Conservation (phyloP, 2,888 invertebrate species). For the Drosophila maculinotata region DNA sequence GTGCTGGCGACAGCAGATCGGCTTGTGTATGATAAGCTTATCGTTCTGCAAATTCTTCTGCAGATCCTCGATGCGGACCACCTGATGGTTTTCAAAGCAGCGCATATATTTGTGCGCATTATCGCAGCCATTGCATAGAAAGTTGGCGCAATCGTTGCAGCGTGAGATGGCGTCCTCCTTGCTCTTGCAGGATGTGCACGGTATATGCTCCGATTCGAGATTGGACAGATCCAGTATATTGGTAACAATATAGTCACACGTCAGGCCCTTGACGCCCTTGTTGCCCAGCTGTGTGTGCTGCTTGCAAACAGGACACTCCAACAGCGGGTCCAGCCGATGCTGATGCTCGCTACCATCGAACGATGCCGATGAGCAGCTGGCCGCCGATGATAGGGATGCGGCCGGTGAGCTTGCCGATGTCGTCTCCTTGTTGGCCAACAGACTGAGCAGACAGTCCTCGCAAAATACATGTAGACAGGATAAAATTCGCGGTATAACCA, state of each 20-base stretch:
- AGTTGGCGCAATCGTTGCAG: constrained; percentile 97
- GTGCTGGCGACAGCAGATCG: constrained; percentile 93
- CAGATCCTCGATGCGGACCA: constrained; percentile 94
- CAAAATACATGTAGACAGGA: constrained; percentile 98
- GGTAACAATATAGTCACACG: constrained; percentile 94
- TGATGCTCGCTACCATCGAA: constrained; percentile 71
- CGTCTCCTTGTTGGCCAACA: constrained; percentile 88
- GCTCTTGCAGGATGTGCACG: constrained; percentile 97
- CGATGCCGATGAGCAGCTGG: constrained; percentile 84
- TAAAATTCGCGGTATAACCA: constrained; percentile 93
- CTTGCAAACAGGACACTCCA: constrained; percentile 92
- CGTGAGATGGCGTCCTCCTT: constrained; percentile 97
- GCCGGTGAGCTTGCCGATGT: constrained; percentile 86
- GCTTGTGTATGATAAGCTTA: constrained; percentile 94
- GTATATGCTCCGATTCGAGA: constrained; percentile 89
- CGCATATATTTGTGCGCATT: constrained; percentile 98
- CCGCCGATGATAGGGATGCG: constrained; percentile 83
- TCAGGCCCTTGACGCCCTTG: constrained; percentile 92
- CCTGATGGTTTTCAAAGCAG: constrained; percentile 97
- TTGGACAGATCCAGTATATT: constrained; percentile 93
- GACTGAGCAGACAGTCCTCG: constrained; percentile 94
- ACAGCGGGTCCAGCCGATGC: constrained; percentile 44
- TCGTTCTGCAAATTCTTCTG: constrained; percentile 88
- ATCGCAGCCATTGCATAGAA: constrained; percentile 96
- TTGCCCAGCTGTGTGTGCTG: constrained; percentile 93